Conservation (phyloP, 2,113 vertebrate genomes). For the Cairina moschata region DNA sequence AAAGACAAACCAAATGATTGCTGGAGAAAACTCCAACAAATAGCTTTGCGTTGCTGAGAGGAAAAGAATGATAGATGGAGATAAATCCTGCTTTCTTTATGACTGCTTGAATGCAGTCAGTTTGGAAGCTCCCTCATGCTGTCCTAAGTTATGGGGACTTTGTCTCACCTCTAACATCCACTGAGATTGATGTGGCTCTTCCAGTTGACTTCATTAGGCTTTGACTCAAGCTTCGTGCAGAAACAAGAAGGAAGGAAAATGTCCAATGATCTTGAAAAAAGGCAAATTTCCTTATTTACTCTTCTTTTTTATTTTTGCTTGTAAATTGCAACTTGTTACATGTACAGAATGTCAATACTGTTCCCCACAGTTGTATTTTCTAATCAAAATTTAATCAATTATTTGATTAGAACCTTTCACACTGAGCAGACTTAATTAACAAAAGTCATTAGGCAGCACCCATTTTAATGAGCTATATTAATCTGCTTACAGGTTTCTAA, state of each 20-base stretch:
- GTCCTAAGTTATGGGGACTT: neutral
- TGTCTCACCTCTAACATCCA: neutral
- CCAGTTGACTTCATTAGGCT: neutral
- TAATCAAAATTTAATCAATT: constrained; percentile 32
- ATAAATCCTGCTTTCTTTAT: neutral
- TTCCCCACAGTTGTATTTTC: constrained; percentile 37
- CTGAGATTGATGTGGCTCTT: neutral
- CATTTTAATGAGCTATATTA: constrained; percentile 30
- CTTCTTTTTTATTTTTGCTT: neutral
- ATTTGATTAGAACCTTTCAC: constrained; percentile 36
- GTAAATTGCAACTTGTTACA: neutral
- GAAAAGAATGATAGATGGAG: rapidly evolving
- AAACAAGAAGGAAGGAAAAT: neutral
- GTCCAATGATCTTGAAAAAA: neutral
- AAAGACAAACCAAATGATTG: neutral
- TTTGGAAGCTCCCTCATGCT: neutral
- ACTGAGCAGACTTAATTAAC: constrained; percentile 56
- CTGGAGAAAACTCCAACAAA: neutral
- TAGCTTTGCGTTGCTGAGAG: neutral
- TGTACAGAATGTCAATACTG: neutral
- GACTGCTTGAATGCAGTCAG: rapidly evolving
- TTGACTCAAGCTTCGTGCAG: neutral
- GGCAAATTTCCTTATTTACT: neutral
- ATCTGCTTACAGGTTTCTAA: constrained; percentile 30
- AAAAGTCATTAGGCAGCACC: neutral